Base-by-base conservation (phyloP, 1,140 invertebrate genomes). In the Forficula auricularia region DNA sequence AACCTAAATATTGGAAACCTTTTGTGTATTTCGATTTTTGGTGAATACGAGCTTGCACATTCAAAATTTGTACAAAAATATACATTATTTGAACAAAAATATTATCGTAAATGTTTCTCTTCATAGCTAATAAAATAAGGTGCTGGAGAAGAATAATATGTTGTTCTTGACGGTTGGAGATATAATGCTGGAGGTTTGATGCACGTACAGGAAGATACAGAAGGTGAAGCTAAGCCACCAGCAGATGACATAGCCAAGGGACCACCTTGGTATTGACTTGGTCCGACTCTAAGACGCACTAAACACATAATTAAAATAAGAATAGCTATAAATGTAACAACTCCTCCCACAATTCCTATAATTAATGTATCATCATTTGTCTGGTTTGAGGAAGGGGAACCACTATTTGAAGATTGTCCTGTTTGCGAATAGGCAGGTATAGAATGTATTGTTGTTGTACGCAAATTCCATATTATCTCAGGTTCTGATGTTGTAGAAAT, bases 281-380 rank as follows among this genome's bases (percentile, higher is more conserved):
- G 70, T 31, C 66, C 71, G 71, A 75, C 78, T 50, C 77, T 55
- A 6, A 68, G 52, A 16, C 83, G 68, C 10, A 88, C 79, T 13
- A 91, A 80, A 55, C 86, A 91, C 44, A 90, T 88, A 1, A 82
- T 76, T 16, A 90, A 79, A 20, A 90, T 81, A 12, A 90, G 65
- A 45, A 91, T 77, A 8, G 81, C 79, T 38, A 91, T 87, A 52
- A 92, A 86, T 2, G 79, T 83, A 10, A 91, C 82, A 1, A 91
- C 85, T 12, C 85, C 85, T 2, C 83, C 85, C 0, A 90, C 85
- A 48, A 91, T 89, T 3, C 84, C 84, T 40, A 91, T 89, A 38
- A 92, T 90, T 0, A 92, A 58, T 2, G 85, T 88, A 50, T 92
- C 87, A 51, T 91, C 86, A 47, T 87, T 89, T 35, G 71, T 77